These are phyloP conservation scores for Limnodromus scolopaceus DNA, from an alignment of 2,797 vertebrate genomes.

Conservation along the genomic window DNA sequence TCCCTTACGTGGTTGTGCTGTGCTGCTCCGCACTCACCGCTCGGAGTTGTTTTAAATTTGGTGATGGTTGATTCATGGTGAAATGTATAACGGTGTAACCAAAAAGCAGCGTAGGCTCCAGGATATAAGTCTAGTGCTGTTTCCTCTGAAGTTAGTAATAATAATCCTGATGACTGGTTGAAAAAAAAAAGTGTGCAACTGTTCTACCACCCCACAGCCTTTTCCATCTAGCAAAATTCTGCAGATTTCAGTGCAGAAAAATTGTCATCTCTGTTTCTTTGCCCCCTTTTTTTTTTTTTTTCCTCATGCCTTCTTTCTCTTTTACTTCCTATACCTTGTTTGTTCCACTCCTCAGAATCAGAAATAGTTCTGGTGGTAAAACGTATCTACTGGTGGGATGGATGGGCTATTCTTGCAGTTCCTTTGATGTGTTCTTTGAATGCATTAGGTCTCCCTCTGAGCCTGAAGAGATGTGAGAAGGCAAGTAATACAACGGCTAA, in stretches of 20 bases:
- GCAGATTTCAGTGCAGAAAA: neutral
- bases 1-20: neutral
- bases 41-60: neutral
- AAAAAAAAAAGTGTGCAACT: neutral
- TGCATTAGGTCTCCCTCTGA: neutral
- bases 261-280: neutral
- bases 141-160: slow-evolving; percentile 11
- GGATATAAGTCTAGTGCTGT: neutral
- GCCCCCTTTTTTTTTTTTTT: neutral
- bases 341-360: neutral
- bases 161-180: neutral
- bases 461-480: slow-evolving; percentile 9
- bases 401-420: neutral
- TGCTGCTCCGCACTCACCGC: neutral
- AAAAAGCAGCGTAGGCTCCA: neutral
- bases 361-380: slow-evolving; percentile 18
- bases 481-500: neutral
- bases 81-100: neutral
- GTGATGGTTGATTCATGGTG: neutral
- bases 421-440: neutral
- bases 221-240: neutral
- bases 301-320: neutral
- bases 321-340: neutral
- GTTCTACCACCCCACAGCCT: neutral
- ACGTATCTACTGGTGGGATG: neutral